Conservation (phyloP, 2,113 vertebrate genomes). For the Todiramphus saurophagus region DNA sequence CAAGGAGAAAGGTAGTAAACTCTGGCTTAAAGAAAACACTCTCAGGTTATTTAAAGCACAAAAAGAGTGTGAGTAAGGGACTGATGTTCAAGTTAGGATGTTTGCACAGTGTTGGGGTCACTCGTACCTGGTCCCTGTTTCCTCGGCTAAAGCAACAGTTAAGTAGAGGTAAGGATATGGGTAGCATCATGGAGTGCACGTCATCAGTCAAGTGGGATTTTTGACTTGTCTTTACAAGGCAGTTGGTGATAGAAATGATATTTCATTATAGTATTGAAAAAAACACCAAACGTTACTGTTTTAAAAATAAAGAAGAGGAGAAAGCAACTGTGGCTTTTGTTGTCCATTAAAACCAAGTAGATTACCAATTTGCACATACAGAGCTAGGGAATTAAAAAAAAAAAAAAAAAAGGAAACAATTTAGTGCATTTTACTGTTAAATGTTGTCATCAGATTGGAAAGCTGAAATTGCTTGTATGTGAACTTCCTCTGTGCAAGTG, state of each 20-base stretch:
- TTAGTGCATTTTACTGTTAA: neutral
- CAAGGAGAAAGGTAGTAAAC: neutral
- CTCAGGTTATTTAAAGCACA: neutral
- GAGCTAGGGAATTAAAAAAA: neutral
- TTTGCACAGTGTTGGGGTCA: neutral
- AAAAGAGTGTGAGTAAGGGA: neutral
- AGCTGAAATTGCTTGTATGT: fast-evolving
- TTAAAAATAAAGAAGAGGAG: neutral
- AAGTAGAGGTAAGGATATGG: neutral
- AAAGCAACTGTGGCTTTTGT: neutral
- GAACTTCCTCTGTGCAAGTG: neutral
- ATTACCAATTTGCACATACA: neutral
- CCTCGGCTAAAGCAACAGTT: neutral
- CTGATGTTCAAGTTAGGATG: neutral
- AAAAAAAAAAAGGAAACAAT: neutral
- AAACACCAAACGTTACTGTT: neutral
- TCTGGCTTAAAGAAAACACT: neutral
- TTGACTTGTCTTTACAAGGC: neutral
- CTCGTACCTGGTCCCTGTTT: neutral
- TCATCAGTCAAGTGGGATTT: neutral
- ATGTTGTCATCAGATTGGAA: neutral
- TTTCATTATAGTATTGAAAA: neutral
- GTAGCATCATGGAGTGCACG: fast-evolving
- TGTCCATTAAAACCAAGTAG: neutral
- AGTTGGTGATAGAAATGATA: neutral